phyloP scores from a whole-genome alignment of 1,140 invertebrate genomes.

The Manduca sexta region DNA sequence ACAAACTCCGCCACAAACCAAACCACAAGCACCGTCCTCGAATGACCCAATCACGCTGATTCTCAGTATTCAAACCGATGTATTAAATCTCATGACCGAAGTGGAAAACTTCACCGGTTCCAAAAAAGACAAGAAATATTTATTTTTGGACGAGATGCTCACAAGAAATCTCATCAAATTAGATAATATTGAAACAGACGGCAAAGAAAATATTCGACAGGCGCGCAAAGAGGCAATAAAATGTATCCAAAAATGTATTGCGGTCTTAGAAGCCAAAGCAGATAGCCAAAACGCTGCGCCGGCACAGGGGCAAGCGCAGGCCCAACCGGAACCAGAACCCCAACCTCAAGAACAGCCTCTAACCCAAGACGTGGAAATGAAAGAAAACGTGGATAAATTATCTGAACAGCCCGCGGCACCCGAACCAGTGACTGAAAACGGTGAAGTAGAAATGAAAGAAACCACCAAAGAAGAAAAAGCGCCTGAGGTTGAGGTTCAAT shows the following conservation, averaged over 20 bases:
- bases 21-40: conserved; percentile 53
- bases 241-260: conserved; percentile 89
- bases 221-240: conserved; percentile 91
- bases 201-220: conserved; percentile 89
- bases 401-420: conserved; percentile 16
- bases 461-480: conserved; percentile 33
- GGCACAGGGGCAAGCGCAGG: background rate
- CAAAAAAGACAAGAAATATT: conserved; percentile 87
- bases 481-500: background rate
- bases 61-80: conserved; percentile 85
- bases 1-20: conserved; percentile 31
- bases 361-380: conserved; percentile 51
- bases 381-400: conserved; percentile 16
- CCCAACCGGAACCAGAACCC: background rate
- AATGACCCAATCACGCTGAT: conserved; percentile 86
- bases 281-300: conserved; percentile 61
- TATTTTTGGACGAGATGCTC: conserved; percentile 95
- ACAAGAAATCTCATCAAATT: conserved; percentile 92
- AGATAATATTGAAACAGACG: conserved; percentile 93
- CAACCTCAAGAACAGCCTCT: conserved; percentile 9
- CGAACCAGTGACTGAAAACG: conserved; percentile 40
- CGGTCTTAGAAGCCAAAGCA: conserved; percentile 84
- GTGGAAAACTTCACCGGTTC: conserved; percentile 86
- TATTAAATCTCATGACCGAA: conserved; percentile 82
- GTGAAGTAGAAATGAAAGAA: conserved; percentile 60